These are phyloP conservation scores for Drosophila nigromelanica DNA, from an alignment of 1,140 invertebrate genomes.

Conservation along the genomic window DNA sequence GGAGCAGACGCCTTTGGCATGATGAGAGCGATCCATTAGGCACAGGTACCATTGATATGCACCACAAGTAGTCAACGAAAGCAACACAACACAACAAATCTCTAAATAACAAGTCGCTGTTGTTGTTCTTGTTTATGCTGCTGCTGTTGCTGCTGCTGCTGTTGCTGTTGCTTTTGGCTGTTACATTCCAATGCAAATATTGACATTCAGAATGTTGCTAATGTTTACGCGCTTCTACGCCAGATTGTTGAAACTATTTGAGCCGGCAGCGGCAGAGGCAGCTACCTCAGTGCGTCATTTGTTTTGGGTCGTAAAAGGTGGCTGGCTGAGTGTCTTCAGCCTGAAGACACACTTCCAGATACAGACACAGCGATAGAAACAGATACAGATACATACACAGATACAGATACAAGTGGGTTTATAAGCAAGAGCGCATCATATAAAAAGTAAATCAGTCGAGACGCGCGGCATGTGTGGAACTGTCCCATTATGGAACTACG, in stretches of 20 bases:
- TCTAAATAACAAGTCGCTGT: not conserved
- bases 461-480: slow-evolving; percentile 36
- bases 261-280: slow-evolving; percentile 32
- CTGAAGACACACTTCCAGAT: slow-evolving; percentile 1
- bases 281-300: slow-evolving; percentile 67
- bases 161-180: slow-evolving; percentile 42
- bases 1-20: slow-evolving; percentile 18
- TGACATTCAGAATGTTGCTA: slow-evolving; percentile 62
- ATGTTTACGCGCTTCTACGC: slow-evolving; percentile 45
- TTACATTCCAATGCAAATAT: slow-evolving; percentile 72
- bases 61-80: slow-evolving; percentile 33
- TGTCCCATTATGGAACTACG: slow-evolving; percentile 37
- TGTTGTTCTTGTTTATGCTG: not conserved
- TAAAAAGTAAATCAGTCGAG: slow-evolving; percentile 44
- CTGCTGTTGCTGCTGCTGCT: not conserved
- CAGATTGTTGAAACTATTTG: slow-evolving; percentile 58
- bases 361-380: slow-evolving; percentile 1
- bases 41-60: slow-evolving; percentile 52
- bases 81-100: slow-evolving; percentile 27
- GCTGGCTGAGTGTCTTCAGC: slow-evolving; percentile 17
- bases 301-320: slow-evolving; percentile 63
- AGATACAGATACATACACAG: not conserved
- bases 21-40: slow-evolving; percentile 26
- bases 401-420: slow-evolving; percentile 18
- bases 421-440: slow-evolving; percentile 39